These are phyloP conservation scores for Oncorhynchus keta DNA, from an alignment of 2,113 vertebrate species.

Conservation along the genomic window DNA sequence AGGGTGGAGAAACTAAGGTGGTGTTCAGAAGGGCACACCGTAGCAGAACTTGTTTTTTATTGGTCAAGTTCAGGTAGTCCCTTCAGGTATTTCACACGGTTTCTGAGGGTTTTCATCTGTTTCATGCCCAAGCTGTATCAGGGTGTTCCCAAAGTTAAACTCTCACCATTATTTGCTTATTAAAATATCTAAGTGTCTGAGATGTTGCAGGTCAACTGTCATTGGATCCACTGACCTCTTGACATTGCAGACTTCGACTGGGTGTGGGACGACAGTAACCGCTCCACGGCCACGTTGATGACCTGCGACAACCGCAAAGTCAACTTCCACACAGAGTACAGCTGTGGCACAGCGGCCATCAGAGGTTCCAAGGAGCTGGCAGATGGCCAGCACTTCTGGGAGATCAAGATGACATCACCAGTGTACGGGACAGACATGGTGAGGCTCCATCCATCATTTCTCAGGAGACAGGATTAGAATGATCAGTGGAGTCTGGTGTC, in stretches of 20 bases:
- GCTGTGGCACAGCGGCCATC: slow-evolving; percentile 93
- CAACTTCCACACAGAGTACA: slow-evolving; percentile 95
- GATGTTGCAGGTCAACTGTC: too few species aligned
- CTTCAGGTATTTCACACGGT: too few species aligned
- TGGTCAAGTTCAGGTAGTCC: too few species aligned
- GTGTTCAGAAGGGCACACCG: too few species aligned
- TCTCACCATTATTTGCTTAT: too few species aligned
- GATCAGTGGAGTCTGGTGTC: too few species aligned
- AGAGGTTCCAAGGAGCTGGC: slow-evolving; percentile 88
- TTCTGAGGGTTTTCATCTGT: too few species aligned
- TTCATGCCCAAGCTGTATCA: too few species aligned
- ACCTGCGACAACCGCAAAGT: slow-evolving; percentile 94
- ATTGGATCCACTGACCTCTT: not conserved
- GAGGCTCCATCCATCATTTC: slow-evolving; percentile 25
- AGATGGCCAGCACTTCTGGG: slow-evolving; percentile 98
- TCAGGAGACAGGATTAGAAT: too few species aligned
- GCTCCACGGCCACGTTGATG: slow-evolving; percentile 86
- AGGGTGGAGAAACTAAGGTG: too few species aligned
- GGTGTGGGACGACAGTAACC: slow-evolving; percentile 90
- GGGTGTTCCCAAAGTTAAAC: too few species aligned
- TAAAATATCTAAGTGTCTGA: not conserved
- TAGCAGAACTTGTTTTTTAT: too few species aligned
- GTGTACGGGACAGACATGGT: slow-evolving; percentile 99
- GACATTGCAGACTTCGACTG: slow-evolving; percentile 87
- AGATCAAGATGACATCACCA: slow-evolving; percentile 98